Evolutionary conservation across 1,140 invertebrate species (phyloP), one percentile per base, ranked within the genome.

Genomic region (Lepidurus packardi): DNA sequence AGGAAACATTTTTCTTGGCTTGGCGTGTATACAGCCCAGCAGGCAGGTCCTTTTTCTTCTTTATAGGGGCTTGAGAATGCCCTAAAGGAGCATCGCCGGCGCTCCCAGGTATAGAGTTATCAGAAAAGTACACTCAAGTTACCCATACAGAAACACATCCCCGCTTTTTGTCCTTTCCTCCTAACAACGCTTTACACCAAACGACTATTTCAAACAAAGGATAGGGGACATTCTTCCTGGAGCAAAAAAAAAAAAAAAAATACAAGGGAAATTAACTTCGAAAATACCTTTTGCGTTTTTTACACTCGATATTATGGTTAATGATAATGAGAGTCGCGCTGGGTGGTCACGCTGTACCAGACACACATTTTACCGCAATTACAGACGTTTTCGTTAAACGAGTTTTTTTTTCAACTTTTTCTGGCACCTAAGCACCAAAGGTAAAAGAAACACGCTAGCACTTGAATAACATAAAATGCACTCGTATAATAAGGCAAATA

Each of bases 101-200:
- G 53, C 53, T 65, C 53, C 53, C 53, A 65, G 53, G 53, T 65
- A 65, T 65, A 65, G 45, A 47, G 53, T 65, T 65, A 65, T 65
- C 53, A 65, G 53, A 65, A 65, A 65, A 65, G 53, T 65, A 65
- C 53, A 65, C 53, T 65, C 53, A 65, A 65, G 53, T 65, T 65
- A 65, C 53, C 45, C 53, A 65, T 65, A 65, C 16, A 65, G 16
- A 65, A 65, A 65, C 53, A 65, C 53, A 16, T 65, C 53, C 53
- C 53, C n/a, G 16, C 16, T 16, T n/a, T 65, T 13, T 13, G 13
- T 16, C 53, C 21, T 65, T 65, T 65, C 53, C 8, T 21, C 53
- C 16, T 21, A 65, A 65, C 53, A 65, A 65, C 21, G 53, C 53
- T 65, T n/a, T 16, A 65, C 13, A 65, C n/a, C 16, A 7, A n/a